Conservation (phyloP, 1,140 invertebrate genomes). For the Callitettix versicolor region DNA sequence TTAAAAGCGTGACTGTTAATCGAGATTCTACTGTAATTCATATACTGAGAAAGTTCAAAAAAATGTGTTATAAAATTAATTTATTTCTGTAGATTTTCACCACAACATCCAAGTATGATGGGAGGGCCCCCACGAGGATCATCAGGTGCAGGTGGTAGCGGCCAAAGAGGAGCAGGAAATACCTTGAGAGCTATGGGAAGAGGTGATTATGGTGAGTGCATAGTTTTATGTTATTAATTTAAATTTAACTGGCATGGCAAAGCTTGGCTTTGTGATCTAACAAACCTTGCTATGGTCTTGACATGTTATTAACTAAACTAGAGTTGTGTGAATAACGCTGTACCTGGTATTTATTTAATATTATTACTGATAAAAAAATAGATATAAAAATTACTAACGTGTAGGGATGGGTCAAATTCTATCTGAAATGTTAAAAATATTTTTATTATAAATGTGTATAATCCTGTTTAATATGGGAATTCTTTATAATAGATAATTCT, state of each 20-base stretch:
- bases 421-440: too few species aligned
- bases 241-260: constrained; percentile 4
- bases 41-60: too few species aligned
- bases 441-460: too few species aligned
- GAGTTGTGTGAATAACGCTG: not conserved
- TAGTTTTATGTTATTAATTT: not conserved
- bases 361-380: too few species aligned
- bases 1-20: too few species aligned
- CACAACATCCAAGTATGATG: constrained; percentile 47
- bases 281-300: not conserved
- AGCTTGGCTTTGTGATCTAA: constrained; percentile 9
- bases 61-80: too few species aligned
- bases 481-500: too few species aligned
- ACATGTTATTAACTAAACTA: not conserved
- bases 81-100: constrained; percentile 48
- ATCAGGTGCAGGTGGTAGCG: constrained; percentile 34
- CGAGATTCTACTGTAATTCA: too few species aligned
- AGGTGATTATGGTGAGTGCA: constrained; percentile 75
- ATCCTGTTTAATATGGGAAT: too few species aligned
- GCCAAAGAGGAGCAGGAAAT: constrained; percentile 33
- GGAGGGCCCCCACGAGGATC: constrained; percentile 51
- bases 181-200: constrained; percentile 65
- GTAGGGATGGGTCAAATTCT: not conserved
- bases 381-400: not conserved
- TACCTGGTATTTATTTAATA: not conserved